These are phyloP conservation scores for Drosophila prostipennis DNA, from an alignment of 2,888 invertebrate genomes.

Conservation along the genomic window DNA sequence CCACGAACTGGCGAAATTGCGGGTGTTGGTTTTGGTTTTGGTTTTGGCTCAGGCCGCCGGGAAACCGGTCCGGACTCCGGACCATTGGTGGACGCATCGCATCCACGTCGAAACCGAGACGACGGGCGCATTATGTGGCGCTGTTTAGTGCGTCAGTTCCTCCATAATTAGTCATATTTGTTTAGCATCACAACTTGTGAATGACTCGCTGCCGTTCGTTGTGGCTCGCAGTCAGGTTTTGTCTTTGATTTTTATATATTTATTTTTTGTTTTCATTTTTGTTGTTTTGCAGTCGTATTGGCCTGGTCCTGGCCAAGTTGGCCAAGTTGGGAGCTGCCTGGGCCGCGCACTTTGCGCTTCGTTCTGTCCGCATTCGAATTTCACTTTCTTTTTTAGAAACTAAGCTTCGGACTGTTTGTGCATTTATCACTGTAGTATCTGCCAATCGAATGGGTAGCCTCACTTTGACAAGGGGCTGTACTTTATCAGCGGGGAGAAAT, in stretches of 20 bases:
- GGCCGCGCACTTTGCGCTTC: constrained; percentile 71
- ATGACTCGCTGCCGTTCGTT: constrained; percentile 58
- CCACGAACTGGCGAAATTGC: constrained; percentile 84
- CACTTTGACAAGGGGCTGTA: constrained; percentile 1
- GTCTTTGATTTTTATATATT: not conserved
- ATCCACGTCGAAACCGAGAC: constrained; percentile 77
- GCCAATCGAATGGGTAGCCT: constrained; percentile 3
- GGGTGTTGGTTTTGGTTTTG: constrained; percentile 73
- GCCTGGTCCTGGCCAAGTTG: constrained; percentile 76
- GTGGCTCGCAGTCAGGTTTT: constrained; percentile 16
- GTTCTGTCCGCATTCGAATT: constrained; percentile 70
- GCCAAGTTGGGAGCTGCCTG: constrained; percentile 67
- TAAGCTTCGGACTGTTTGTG: constrained; percentile 47
- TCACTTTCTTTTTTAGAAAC: constrained; percentile 79
- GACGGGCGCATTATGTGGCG: constrained; percentile 76
- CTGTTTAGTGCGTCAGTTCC: constrained; percentile 78
- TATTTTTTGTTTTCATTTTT: constrained; percentile 2
- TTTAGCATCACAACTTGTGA: constrained; percentile 78
- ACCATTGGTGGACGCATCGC: constrained; percentile 61
- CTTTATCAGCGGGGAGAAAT: constrained; percentile 1
- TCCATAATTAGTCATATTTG: constrained; percentile 79
- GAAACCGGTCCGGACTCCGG: constrained; percentile 22
- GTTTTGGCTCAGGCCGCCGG: constrained; percentile 26
- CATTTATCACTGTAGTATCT: constrained; percentile 22
- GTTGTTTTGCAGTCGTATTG: constrained; percentile 8